Conservation (phyloP, 2,888 invertebrate genomes). For the Ochropleura plecta region DNA sequence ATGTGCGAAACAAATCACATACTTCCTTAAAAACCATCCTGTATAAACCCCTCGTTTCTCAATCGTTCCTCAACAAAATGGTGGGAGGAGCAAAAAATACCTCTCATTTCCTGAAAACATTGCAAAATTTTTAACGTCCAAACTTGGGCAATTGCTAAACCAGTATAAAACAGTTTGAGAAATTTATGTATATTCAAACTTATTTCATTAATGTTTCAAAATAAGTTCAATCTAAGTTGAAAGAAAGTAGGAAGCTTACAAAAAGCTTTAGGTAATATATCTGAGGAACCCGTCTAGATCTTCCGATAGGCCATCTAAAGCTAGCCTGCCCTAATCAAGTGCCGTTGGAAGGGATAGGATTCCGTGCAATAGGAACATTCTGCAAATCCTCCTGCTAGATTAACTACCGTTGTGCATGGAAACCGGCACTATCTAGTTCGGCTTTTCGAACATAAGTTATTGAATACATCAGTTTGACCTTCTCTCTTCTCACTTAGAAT, state of each 20-base stretch:
- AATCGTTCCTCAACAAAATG: constrained; percentile 19
- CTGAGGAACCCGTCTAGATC: constrained; percentile 34
- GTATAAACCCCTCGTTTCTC: constrained; percentile 18
- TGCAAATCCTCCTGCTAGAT: constrained; percentile 45
- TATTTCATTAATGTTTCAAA: constrained; percentile 66
- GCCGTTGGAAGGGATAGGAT: constrained; percentile 37
- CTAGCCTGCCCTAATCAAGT: constrained; percentile 41
- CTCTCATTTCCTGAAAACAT: constrained; percentile 52
- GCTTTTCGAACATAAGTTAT: constrained; percentile 32
- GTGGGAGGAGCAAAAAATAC: constrained; percentile 38
- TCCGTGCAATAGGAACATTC: constrained; percentile 44
- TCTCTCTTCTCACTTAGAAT: background rate
- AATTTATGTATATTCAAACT: constrained; percentile 67
- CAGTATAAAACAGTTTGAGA: constrained; percentile 54
- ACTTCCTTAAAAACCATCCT: background rate
- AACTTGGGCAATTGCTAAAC: constrained; percentile 64
- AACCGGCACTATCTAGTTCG: constrained; percentile 27
- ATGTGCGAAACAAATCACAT: too few relatives aligned
- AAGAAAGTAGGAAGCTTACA: constrained; percentile 39
- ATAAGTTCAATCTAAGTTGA: constrained; percentile 54
- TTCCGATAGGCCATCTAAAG: constrained; percentile 27
- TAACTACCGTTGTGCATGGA: constrained; percentile 31
- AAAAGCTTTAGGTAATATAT: constrained; percentile 49
- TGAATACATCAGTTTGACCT: background rate
- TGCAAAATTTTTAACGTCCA: constrained; percentile 57